Base-by-base conservation (phyloP, 2,888 invertebrate genomes). In the Ommatoiulus sabulosus region DNA sequence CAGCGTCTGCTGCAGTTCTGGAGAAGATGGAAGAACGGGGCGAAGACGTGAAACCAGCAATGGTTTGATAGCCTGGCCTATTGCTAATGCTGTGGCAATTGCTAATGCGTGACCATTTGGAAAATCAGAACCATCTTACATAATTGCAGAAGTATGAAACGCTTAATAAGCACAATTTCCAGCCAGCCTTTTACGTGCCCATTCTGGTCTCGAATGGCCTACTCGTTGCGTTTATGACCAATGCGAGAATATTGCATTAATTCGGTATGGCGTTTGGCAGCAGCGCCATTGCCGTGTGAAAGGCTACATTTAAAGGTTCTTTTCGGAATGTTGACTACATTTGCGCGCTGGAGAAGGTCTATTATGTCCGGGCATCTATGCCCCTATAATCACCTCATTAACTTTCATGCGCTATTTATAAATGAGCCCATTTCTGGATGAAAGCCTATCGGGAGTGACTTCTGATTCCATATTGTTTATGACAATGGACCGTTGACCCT, bases 371-470 rank as follows among this genome's bases (percentile, higher is more conserved):
- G 63, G 63, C 63, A 63, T 63, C n/a, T 63, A 63, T 63, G 63
- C 63, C 63, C 63, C 63, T 63, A 63, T 63, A 63, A 63, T 63
- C 63, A 63, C 63, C 63, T 63, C 63, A 63, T 63, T 63, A 63
- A 63, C 63, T 63, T 63, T 63, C 63, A 63, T 63, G 63, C 17
- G 63, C 63, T n/a, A 63, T 63, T 6, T 63, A 63, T 63, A 63
- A 63, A 63, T 63, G 63, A 63, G 63, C 63, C 63, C 63, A 63
- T 63, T 35, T 63, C 63, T n/a, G 63, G 17, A 63, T 63, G 63
- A 63, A 20, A 63, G 63, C 63, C 63, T 63, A 63, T 63, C 63
- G 63, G 63, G 35, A n/a, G 63, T 1, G 63, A 63, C 63, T 63
- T 63, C 63, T 63, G 63, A 63, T 63, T 63, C 63, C 63, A 20